These are phyloP conservation scores for Octodon degus DNA, from an alignment of 2,113 vertebrate genomes.

Conservation along the genomic window DNA sequence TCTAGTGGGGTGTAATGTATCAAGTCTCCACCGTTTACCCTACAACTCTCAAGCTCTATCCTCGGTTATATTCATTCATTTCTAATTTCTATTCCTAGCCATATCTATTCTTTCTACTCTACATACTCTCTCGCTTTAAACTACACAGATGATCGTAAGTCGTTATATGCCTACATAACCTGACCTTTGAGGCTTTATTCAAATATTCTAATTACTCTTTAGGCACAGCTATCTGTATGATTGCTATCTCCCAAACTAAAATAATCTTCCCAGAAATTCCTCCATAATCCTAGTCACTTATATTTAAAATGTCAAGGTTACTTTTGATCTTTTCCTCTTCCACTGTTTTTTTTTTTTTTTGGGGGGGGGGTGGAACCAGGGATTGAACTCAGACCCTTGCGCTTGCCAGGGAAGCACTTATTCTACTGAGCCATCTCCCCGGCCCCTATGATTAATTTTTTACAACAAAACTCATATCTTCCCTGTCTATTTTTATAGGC, in stretches of 20 bases:
- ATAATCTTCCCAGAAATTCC: background rate
- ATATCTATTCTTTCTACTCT: background rate
- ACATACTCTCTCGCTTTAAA: background rate
- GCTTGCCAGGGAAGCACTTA: no score
- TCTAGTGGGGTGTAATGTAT: background rate
- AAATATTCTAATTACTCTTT: conserved; percentile 14
- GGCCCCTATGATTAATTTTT: background rate
- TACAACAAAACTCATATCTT: background rate
- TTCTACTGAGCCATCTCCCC: no score
- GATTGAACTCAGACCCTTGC: no score
- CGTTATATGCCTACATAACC: background rate
- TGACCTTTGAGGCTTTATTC: conserved; percentile 21
- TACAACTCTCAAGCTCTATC: background rate
- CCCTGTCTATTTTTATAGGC: background rate
- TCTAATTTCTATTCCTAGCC: background rate
- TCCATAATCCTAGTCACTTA: background rate
- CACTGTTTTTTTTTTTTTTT: background rate
- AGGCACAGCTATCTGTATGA: background rate
- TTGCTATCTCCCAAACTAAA: background rate
- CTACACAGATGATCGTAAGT: background rate
- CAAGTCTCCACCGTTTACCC: background rate
- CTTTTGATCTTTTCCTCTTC: background rate
- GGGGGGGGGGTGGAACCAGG: no score
- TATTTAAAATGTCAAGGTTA: conserved; percentile 35
- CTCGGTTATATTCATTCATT: background rate